Evolutionary conservation across 2,888 invertebrate genomes (phyloP), one percentile per base, ranked within the genome.

Genomic region (Hydraecia micacea): DNA sequence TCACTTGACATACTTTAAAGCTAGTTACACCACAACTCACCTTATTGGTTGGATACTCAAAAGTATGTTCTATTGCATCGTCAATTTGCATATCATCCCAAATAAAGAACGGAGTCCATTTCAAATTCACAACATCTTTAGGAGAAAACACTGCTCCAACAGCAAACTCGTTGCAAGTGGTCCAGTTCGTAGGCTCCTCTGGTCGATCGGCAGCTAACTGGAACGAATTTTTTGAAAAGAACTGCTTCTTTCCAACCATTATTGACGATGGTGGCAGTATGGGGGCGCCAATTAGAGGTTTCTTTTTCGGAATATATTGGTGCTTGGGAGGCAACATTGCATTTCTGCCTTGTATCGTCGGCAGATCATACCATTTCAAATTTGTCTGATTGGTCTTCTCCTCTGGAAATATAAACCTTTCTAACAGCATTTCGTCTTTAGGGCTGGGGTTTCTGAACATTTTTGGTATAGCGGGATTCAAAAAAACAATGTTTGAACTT

Each of bases 61-160:
- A 95, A 70, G 75, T 92, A 75, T 95, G 93, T 46, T 92, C 70
- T 8, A 78, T 52, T 11, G 92, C 79, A 13, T 67, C 7, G 0
- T 60, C 11, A 32, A 76, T 68, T 9, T 62, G 28, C 60, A 67
- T 73, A 5, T 77, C n/a, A n/a, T 92, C 88, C 95, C 95, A 96
- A 39, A 93, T 79, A 69, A 91, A 95, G 87, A 95, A 95, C 8
- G 95, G 95, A 1, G 94, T 87, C 95, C 95, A 96, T 36, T 91
- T 88, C 3, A 93, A 83, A 63, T 93, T 87, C 0, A 95, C 86
- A 36, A 95, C 89, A 69, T 95, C 93, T 67, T 91, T 91, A 0
- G 95, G 95, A 75, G 93, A 91, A 81, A 95, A 95, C 0, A 88
- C 75, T 0, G 91, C 86, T 39, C 87, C 88, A 55, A 87, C 91